Evolutionary conservation across 2,888 invertebrate genomes (phyloP), one percentile per base, ranked within the genome.

Genomic region (Andrena bucephala): DNA sequence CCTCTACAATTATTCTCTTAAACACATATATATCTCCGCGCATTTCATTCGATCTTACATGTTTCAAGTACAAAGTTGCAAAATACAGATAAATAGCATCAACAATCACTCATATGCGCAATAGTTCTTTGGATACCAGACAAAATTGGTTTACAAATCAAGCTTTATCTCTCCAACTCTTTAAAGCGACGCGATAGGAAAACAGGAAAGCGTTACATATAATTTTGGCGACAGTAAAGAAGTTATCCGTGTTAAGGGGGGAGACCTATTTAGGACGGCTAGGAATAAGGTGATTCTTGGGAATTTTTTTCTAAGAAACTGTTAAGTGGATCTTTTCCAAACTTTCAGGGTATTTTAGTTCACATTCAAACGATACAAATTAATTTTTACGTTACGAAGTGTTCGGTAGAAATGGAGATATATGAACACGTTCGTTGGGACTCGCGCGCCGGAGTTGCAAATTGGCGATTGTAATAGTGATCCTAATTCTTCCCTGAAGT

Each of bases 51-150:
- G 50, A 36, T 60, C 24, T 33, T 33, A 29, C 31, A 42, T 59
- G 48, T 33, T 59, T n/a, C 33, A 48, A 31, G 33, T 67, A 52
- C 33, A 59, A 8, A 68, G 1, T 27, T 68, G n/a, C 48, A 65
- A 70, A 66, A 66, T 48, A 52, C 20, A 50, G n/a, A 57, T 27
- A 16, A 16, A 24, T 24, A 66, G 24, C 24, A 57, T 52, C 20
- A n/a, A 8, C 27, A 52, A 31, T 20, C 8, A 27, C 50, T 27
- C 16, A 33, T 66, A 54, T 74, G 48, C 54, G 24, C 1, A 36
- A 5, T 16, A 33, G 24, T 20, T 63, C 10, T 65, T 27, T n/a
- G 24, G 7, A n/a, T 24, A 54, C 42, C 42, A n/a, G 36, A 33
- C 36, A 73, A 6, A 10, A n/a, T 24, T 8, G 0, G 29, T 0